These are phyloP conservation scores for Heliothis subflexa DNA, from an alignment of 1,140 invertebrate species.

Conservation along the genomic window DNA sequence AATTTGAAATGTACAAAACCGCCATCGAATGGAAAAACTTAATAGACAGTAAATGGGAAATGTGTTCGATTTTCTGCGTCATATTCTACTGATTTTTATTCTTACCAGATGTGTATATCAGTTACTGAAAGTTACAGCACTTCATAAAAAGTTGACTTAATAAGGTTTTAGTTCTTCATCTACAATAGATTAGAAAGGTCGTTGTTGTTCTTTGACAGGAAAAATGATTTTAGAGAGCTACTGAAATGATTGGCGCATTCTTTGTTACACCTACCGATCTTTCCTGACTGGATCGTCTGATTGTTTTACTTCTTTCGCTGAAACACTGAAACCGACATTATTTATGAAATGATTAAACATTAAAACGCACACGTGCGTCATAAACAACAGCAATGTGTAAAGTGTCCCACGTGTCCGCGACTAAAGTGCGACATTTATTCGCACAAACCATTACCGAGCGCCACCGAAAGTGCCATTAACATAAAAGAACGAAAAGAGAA, in stretches of 20 bases:
- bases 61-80: background rate
- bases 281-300: background rate
- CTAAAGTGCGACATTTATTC: slow-evolving; percentile 76
- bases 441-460: slow-evolving; percentile 74
- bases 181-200: no score
- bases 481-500: slow-evolving; percentile 82
- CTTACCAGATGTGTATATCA: no score
- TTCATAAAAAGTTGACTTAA: no score
- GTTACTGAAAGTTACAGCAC: no score
- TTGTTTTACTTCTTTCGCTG: background rate
- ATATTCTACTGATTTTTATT: no score
- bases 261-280: background rate
- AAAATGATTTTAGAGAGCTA: background rate
- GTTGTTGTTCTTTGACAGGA: no score
- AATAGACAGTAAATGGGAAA: background rate
- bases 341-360: slow-evolving; percentile 51
- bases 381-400: slow-evolving; percentile 62
- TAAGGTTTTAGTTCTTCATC: no score
- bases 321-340: slow-evolving; percentile 38
- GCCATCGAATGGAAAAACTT: background rate
- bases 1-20: background rate
- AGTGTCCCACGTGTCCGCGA: slow-evolving; percentile 59
- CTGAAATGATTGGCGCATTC: background rate
- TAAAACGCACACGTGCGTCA: slow-evolving; percentile 49
- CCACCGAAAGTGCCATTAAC: slow-evolving; percentile 82